Percentiles rank a stretch among this genome's conserved stretches.
Evolutionary conservation across 2,797 vertebrate species (phyloP).

Genomic region (Anolis apletophallus): DNA sequence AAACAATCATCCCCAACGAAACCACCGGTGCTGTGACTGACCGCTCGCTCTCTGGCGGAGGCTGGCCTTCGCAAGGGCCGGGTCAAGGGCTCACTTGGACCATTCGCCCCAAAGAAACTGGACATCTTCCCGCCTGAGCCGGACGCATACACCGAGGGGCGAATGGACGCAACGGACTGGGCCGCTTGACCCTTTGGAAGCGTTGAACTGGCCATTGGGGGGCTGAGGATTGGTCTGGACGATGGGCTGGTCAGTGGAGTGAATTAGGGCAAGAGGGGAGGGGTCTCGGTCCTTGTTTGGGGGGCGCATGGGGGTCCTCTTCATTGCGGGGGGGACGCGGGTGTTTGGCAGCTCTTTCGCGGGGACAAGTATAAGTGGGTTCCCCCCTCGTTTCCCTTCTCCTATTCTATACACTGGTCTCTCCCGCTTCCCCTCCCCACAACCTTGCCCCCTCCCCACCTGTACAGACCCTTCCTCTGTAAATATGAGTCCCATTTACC

Average conservation of each 20-base stretch:
- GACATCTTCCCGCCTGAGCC: too few relatives aligned
- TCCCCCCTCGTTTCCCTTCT: not conserved
- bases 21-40: constrained; percentile 5
- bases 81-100: not conserved
- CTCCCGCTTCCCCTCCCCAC: not conserved
- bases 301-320: too few relatives aligned
- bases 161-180: too few relatives aligned
- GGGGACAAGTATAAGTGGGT: constrained; percentile 1
- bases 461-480: constrained; percentile 54
- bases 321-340: too few relatives aligned
- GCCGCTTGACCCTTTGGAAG: too few relatives aligned
- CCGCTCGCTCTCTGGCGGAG: not conserved
- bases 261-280: not conserved
- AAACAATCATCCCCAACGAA: not conserved
- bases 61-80: constrained; percentile 23
- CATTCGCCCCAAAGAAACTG: not conserved
- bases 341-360: not conserved
- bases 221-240: not conserved
- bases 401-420: constrained; percentile 22
- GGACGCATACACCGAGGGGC: too few relatives aligned
- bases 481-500: constrained; percentile 52
- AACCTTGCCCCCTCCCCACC: constrained; percentile 15
- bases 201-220: not conserved
- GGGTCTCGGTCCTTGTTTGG: too few relatives aligned
- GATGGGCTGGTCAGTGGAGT: not conserved